These are phyloP conservation scores for Heliconius congener DNA, from an alignment of 1,140 invertebrate species.

Conservation along the genomic window DNA sequence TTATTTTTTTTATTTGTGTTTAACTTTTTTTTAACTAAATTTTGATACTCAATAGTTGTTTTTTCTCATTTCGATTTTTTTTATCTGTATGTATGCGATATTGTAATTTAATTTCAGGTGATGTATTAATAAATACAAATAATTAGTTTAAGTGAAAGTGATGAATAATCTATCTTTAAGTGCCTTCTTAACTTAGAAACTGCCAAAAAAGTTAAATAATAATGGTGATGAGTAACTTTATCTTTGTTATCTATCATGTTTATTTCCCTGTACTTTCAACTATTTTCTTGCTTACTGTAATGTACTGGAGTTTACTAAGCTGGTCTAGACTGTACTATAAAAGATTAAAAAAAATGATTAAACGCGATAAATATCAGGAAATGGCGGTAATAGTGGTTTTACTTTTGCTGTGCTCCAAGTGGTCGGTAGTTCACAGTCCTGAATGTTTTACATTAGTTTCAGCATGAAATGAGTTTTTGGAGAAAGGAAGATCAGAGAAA, in stretches of 20 bases:
- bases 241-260: no score
- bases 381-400: no score
- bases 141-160: conserved; percentile 31
- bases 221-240: not conserved
- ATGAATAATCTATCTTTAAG: conserved; percentile 36
- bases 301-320: not conserved
- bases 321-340: not conserved
- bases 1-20: not conserved
- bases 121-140: not conserved
- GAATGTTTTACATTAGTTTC: no score
- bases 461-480: no score
- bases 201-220: not conserved
- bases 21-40: not conserved
- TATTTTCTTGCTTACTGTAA: no score
- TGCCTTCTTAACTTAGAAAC: conserved; percentile 38
- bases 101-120: not conserved
- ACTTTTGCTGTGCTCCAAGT: no score
- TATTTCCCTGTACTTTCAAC: no score
- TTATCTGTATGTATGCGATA: not conserved
- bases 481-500: no score
- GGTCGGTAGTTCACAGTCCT: no score
- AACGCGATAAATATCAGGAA: no score
- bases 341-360: no score
- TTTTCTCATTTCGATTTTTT: not conserved
- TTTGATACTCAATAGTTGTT: not conserved